A percentile compares a stretch with the other conserved stretches of the same genome.
phyloP scores from a whole-genome alignment of 2,888 invertebrate species.

The Amblyjoppa fuscipennis region DNA sequence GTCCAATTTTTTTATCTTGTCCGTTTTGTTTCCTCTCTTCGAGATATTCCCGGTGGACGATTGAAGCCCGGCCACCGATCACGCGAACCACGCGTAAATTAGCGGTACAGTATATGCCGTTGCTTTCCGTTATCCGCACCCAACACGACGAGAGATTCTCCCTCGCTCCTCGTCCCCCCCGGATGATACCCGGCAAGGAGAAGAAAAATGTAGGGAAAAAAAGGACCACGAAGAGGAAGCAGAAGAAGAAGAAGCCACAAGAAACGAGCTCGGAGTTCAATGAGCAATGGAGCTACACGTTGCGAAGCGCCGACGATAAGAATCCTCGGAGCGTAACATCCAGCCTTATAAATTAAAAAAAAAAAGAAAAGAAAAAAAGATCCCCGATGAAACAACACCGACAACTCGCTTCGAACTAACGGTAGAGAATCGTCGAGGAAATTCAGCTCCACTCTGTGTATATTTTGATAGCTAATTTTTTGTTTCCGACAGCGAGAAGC shows the following conservation, averaged over 20 bases:
- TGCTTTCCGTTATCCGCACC: slow-evolving; percentile 59
- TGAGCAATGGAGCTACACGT: slow-evolving; percentile 46
- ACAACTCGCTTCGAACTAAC: neutral
- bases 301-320: slow-evolving; percentile 34
- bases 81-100: slow-evolving; percentile 33
- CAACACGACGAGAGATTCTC: slow-evolving; percentile 15
- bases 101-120: slow-evolving; percentile 62
- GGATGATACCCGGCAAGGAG: neutral
- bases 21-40: slow-evolving; percentile 1
- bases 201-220: slow-evolving; percentile 15
- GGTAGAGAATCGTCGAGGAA: slow-evolving; percentile 1
- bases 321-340: slow-evolving; percentile 57
- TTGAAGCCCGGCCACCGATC: slow-evolving; percentile 34
- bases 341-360: slow-evolving; percentile 16
- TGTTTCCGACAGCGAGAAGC: neutral
- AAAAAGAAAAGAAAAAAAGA: neutral
- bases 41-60: slow-evolving; percentile 30
- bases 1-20: neutral
- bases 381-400: neutral
- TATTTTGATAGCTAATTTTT: neutral
- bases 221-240: neutral
- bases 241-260: slow-evolving; percentile 18
- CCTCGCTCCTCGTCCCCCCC: neutral
- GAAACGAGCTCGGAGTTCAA: slow-evolving; percentile 31
- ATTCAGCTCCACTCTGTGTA: slow-evolving; percentile 1